Base-by-base conservation (phyloP, 2,797 vertebrate genomes). In the Micropoecilia bifurca region DNA sequence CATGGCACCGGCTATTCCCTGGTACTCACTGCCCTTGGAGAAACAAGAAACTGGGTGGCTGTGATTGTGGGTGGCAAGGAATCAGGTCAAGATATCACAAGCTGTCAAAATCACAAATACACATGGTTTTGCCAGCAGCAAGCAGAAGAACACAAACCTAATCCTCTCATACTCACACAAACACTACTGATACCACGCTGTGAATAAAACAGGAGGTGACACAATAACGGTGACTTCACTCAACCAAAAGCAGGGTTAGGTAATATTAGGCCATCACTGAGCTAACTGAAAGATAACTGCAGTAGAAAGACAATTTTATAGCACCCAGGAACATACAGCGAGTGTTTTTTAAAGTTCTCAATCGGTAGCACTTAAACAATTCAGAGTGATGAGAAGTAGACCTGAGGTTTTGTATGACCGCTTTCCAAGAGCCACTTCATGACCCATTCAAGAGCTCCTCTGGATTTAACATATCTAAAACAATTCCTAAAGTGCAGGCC, bases 201-300 rank as follows among this genome's bases (percentile, higher is more conserved):
- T 93, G 91, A 93, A 93, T 95, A 93, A 93, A 94, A 91, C 89
- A 93, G 82, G 83, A 84, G 90, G 87, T 93, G 91, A 93, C 90
- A 90, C 91, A 89, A 92, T 90, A 78, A 77, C 28, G 14, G 86
- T 89, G 91, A 93, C 87, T 92, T 86, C 85, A 88, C 78, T 73
- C 78, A 83, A 80, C 61, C 61, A 80, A 87, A 90, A 82, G 83
- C 79, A 80, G 86, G 79, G 61, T 84, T 89, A 57, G 82, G 79
- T 82, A 76, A 74, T 28, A 77, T 77, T 16, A 30, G 43, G 55
- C n/a, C 39, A 55, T 16, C 39, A 74, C 66, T 53, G 28, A 43
- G 75, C 68, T 41, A 66, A 83, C 41, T 50, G 71, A 69, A 71
- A 81, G 63, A 48, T 75, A 63, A 76, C 85, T 30, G 47, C 10